Percentiles rank a stretch among this genome's conserved stretches.
These are phyloP conservation scores for Dasysyrphus albostriatus DNA, from an alignment of 2,888 invertebrate genomes.

Conservation along the genomic window DNA sequence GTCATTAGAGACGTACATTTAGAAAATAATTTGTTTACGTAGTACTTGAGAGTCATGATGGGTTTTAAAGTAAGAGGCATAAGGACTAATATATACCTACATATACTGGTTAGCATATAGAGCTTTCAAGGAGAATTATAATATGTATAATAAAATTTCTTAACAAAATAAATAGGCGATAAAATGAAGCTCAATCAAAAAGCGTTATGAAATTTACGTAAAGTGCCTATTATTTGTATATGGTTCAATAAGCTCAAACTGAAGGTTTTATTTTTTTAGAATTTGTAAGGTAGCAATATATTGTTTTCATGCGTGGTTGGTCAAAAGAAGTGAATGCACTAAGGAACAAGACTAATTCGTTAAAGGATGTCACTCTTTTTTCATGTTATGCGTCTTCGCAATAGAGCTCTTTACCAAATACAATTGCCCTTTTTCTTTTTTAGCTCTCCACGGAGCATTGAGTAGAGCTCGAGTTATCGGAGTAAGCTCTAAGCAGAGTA, in stretches of 20 bases:
- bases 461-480: no score
- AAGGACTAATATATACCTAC: conserved; percentile 2
- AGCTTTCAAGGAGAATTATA: conserved; percentile 9
- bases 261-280: conserved; percentile 2
- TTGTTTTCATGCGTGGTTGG: background rate
- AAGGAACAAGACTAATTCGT: background rate
- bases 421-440: no score
- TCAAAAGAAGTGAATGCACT: no score
- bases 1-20: conserved; percentile 71
- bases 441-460: no score
- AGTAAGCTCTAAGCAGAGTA: no score
- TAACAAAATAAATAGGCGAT: conserved; percentile 8
- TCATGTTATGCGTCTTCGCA: no score
- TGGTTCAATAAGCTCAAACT: conserved; percentile 1
- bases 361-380: background rate
- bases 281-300: background rate
- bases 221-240: background rate
- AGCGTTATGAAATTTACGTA: background rate
- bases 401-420: no score
- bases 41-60: conserved; percentile 62
- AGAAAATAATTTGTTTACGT: conserved; percentile 74
- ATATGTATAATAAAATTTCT: conserved; percentile 8
- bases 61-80: conserved; percentile 43
- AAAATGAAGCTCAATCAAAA: conserved; percentile 22
- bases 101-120: conserved; percentile 27